Percentiles rank a stretch among this genome's conserved stretches.
These are phyloP conservation scores for Zaprionus lineosus DNA, from an alignment of 2,888 invertebrate species.

Conservation along the genomic window DNA sequence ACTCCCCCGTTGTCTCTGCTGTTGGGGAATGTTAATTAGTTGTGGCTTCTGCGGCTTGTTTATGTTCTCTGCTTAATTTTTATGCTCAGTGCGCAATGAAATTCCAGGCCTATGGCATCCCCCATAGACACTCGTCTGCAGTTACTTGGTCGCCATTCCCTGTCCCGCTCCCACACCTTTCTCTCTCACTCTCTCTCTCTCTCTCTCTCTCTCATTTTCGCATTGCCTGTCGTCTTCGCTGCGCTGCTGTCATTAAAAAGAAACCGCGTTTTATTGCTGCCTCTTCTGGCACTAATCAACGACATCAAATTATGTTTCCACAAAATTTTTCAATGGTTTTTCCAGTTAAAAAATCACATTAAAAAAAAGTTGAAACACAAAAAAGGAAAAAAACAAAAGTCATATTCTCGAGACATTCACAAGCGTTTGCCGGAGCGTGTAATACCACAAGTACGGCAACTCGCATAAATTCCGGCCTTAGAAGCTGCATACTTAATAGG, in stretches of 20 bases:
- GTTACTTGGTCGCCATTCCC: slow-evolving; percentile 21
- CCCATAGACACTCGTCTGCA: neutral
- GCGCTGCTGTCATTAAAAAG: slow-evolving; percentile 30
- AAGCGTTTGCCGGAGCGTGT: slow-evolving; percentile 1
- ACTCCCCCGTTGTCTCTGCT: slow-evolving; percentile 14
- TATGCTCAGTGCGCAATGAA: slow-evolving; percentile 45
- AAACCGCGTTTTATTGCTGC: slow-evolving; percentile 42
- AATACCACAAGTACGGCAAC: slow-evolving; percentile 9
- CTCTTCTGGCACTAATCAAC: slow-evolving; percentile 35
- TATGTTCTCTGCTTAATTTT: slow-evolving; percentile 47
- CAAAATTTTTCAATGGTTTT: slow-evolving; percentile 26
- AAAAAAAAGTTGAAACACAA: slow-evolving; percentile 3
- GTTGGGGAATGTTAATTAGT: slow-evolving; percentile 2
- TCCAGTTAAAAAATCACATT: slow-evolving; percentile 39
- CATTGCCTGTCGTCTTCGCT: too few relatives aligned
- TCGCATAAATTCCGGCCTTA: slow-evolving; percentile 19
- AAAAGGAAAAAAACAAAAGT: slow-evolving; percentile 2
- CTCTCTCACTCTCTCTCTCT: too few relatives aligned
- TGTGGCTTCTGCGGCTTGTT: slow-evolving; percentile 15
- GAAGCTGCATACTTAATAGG: slow-evolving; percentile 16
- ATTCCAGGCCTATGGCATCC: slow-evolving; percentile 28
- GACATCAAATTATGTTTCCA: slow-evolving; percentile 42
- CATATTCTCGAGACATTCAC: slow-evolving; percentile 7
- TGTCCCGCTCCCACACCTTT: too few relatives aligned
- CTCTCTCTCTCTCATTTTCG: too few relatives aligned